A percentile compares a stretch with the other conserved stretches of the same genome.
phyloP scores from a whole-genome alignment of 2,797 vertebrate genomes.

The Orestias chungarensis region DNA sequence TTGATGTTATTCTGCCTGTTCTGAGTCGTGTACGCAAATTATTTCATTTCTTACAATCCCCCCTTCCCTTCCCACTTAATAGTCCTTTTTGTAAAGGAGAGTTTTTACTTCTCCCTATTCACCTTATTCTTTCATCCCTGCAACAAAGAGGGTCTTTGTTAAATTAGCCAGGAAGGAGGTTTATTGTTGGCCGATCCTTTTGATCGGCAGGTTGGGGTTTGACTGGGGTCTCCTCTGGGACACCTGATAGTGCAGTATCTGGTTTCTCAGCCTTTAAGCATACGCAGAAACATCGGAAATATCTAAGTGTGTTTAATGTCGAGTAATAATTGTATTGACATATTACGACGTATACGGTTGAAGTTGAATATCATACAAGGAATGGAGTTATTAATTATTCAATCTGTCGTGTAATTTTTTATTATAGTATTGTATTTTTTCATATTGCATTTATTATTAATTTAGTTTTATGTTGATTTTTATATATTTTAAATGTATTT shows the following conservation, averaged over 20 bases:
- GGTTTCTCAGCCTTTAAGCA: constrained; percentile 47
- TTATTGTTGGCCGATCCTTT: no score
- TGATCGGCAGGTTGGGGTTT: not conserved
- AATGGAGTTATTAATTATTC: not conserved
- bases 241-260: constrained; percentile 53
- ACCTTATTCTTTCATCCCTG: not conserved
- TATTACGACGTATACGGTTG: not conserved
- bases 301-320: not conserved
- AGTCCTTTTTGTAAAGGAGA: constrained; percentile 11
- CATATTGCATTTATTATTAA: not conserved
- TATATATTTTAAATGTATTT: not conserved
- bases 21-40: not conserved
- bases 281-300: constrained; percentile 12
- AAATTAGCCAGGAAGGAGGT: constrained; percentile 6
- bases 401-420: not conserved
- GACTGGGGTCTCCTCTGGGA: constrained; percentile 24
- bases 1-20: constrained; percentile 2
- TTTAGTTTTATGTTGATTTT: not conserved
- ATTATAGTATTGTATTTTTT: not conserved
- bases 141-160: constrained; percentile 4
- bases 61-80: not conserved
- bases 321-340: not conserved
- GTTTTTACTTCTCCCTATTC: not conserved
- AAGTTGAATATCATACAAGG: not conserved
- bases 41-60: not conserved